phyloP scores from a whole-genome alignment of 2,797 vertebrate species.

The Intellagama lesueurii region DNA sequence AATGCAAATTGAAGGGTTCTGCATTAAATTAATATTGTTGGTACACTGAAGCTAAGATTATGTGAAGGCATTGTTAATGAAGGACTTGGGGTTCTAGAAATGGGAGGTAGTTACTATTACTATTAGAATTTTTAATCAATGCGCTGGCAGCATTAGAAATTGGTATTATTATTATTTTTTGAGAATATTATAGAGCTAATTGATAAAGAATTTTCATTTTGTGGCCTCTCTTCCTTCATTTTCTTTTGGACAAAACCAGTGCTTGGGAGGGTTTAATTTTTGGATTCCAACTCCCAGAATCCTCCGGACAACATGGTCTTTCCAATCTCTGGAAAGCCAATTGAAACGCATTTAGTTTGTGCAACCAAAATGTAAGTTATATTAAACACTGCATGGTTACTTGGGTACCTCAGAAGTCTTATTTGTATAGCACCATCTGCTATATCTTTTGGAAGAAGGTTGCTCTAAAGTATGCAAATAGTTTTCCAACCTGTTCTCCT shows the following conservation, averaged over 20 bases:
- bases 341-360: constrained; percentile 5
- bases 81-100: constrained; percentile 43
- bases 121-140: constrained; percentile 56
- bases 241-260: not conserved
- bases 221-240: not conserved
- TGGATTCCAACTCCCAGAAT: too few relatives aligned
- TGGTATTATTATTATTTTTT: constrained; percentile 69
- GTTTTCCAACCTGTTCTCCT: not conserved
- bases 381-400: constrained; percentile 54
- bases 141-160: constrained; percentile 78
- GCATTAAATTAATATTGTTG: constrained; percentile 75
- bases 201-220: constrained; percentile 67
- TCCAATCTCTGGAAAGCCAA: too few relatives aligned
- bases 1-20: constrained; percentile 63
- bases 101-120: not conserved
- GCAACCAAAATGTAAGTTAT: constrained; percentile 14
- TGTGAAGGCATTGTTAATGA: constrained; percentile 73
- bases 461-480: constrained; percentile 38
- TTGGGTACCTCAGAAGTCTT: constrained; percentile 54
- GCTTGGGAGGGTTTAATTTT: too few relatives aligned
- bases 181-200: constrained; percentile 65
- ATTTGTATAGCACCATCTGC: constrained; percentile 54
- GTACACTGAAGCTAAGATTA: constrained; percentile 74
- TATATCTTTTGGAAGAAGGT: constrained; percentile 50
- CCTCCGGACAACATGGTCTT: too few relatives aligned